Evolutionary conservation across 35 echinoderm and acorn worm genomes (phyloP), one percentile per base, ranked within the genome.

Genomic region (Strongylocentrotus purpuratus): DNA sequence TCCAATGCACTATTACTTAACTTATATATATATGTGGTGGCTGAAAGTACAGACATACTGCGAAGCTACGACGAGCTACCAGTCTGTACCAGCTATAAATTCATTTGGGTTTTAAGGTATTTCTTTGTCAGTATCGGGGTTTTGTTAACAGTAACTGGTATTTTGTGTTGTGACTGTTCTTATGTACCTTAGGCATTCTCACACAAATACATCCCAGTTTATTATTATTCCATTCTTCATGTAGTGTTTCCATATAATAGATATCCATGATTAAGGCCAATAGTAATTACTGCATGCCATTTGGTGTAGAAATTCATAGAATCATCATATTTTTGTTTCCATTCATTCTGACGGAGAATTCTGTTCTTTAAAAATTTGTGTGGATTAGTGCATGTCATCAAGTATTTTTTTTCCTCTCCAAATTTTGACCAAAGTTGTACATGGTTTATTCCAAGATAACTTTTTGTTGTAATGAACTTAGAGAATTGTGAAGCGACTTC

Each of bases 61-160:
- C 18, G 22, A n/a, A 78, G 65, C 25, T 78, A 28, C n/a, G 25
- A 78, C 4, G 25, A 78, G 20, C 28, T n/a, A 78, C 28, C 65
- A 28, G 65, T 78, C 28, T 78, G 50, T 78, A 78, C 20, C 20
- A n/a, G 65, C 20, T 78, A 78, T 28, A 28, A n/a, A 78, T 78
- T 78, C 5, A n/a, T 78, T 78, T 78, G 65, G 65, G 65, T 78
- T 78, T 78, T 78, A 78, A 4, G 65, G 65, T 78, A 28, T 78
- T 71, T 25, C 22, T 71, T 11, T 78, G 20, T 78, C 22, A 28
- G 22, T 78, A 6, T 78, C 5, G 28, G 28, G 65, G 61, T 70
- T 70, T 70, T 70, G 61, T 70, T 78, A 78, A 78, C 65, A 78
- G 65, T 78, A 78, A 78, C 65, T 78, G 65, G 65, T 78, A 78